Conservation (phyloP, 2,113 vertebrate genomes). For the Brienomyrus brachyistius region DNA sequence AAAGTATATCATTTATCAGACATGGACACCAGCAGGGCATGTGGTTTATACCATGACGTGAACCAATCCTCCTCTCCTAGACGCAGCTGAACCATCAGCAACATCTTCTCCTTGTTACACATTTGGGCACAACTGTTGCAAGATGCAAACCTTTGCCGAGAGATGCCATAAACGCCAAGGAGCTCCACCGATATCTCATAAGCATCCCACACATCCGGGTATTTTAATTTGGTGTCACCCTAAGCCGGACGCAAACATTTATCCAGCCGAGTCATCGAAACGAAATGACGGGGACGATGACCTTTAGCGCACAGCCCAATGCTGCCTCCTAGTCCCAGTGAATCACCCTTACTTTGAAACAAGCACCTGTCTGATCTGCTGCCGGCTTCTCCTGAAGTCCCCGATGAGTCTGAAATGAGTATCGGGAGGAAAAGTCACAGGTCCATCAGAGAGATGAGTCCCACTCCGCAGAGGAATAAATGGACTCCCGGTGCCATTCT, state of each 20-base stretch:
- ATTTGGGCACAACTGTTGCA: not conserved
- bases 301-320: not conserved
- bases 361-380: not conserved
- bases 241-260: not conserved
- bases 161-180: not conserved
- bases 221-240: not conserved
- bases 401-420: not conserved
- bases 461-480: not conserved
- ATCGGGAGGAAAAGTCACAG: not conserved
- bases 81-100: constrained; percentile 16
- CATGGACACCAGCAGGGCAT: not conserved
- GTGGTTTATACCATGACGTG: not conserved
- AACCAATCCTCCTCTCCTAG: not conserved
- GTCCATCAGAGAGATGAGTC: not conserved
- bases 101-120: not conserved
- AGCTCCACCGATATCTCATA: not conserved
- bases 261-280: not conserved
- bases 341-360: not conserved
- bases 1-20: not conserved
- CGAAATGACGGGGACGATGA: not conserved
- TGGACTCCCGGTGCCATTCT: not conserved
- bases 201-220: not conserved
- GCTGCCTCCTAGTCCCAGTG: not conserved
- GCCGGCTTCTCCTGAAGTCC: not conserved
- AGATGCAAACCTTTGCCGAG: not conserved